Evolutionary conservation across 2,888 invertebrate species (phyloP), one percentile per base, ranked within the genome.

Genomic region (Brachypalpus laphriformis): DNA sequence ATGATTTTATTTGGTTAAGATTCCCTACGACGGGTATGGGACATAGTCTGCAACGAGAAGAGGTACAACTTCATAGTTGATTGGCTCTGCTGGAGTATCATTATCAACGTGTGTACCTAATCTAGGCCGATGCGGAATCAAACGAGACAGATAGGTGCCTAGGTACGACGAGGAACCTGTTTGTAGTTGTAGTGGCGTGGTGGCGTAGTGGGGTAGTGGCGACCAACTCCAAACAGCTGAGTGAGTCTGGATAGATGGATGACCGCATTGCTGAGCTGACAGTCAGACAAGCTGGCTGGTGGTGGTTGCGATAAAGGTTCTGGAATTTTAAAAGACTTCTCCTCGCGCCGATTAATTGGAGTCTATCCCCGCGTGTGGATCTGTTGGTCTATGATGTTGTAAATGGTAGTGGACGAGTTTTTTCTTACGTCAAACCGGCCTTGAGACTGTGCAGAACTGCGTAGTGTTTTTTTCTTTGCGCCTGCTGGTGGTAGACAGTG

Each of bases 91-190:
- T 18, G 34, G 51, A 56, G 57, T 75, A 81, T 61, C 75, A 76
- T 59, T 81, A 81, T 76, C 81, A 57, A 49, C 75, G 14, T 40
- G 68, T 63, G 85, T 75, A 81, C 85, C 71, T 85, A 76, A 85
- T 85, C 85, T 85, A 85, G 85, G 85, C 85, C 85, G 85, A 65
- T 57, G 76, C 61, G 75, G 81, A 85, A 81, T 85, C 81, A 75
- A 85, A 71, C 85, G 81, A 85, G 85, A 85, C 85, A 85, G 81
- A 85, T 85, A 85, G 85, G 85, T 85, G 85, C 85, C 85, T 85
- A 71, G 85, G 54, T 40, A 76, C 65, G 28, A 54, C 25, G 51
- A 34, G 47, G 63, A 70, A 77, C 77, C 42, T 22, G 77, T 59
- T 59, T 59, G 56, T 37, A 57, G 59, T 61, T 45, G 51, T 34